These are phyloP conservation scores for Pitangus sulphuratus DNA, from an alignment of 2,797 vertebrate genomes.

Conservation along the genomic window DNA sequence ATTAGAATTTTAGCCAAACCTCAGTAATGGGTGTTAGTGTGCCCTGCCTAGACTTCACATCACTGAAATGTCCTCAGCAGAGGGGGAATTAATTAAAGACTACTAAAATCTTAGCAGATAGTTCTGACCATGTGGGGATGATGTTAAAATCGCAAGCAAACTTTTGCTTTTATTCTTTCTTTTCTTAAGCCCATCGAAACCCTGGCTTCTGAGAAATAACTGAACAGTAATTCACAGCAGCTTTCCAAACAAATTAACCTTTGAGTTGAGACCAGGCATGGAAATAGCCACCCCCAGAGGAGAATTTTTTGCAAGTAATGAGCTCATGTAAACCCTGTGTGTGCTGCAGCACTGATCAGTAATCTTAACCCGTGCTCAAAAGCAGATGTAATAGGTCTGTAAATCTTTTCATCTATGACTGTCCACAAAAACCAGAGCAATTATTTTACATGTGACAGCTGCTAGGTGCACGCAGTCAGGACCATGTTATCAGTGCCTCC, in stretches of 20 bases:
- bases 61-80: background rate
- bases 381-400: background rate
- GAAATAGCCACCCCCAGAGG: background rate
- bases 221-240: background rate
- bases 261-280: background rate
- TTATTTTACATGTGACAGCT: background rate
- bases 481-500: background rate
- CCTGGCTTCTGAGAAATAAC: background rate
- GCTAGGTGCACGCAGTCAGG: background rate
- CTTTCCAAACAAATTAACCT: constrained; percentile 49
- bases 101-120: background rate
- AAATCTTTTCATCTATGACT: background rate
- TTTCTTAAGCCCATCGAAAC: background rate
- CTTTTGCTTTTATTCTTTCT: background rate
- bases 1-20: background rate
- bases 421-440: background rate
- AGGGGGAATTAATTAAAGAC: background rate
- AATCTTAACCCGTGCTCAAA: background rate
- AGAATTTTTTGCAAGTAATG: background rate
- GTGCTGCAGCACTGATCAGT: background rate
- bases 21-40: background rate
- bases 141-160: background rate
- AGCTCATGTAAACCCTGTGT: background rate
- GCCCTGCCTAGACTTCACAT: background rate
- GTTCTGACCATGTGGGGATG: background rate